Conservation (phyloP, 2,113 vertebrate genomes). For the Corynorhinus townsendii region DNA sequence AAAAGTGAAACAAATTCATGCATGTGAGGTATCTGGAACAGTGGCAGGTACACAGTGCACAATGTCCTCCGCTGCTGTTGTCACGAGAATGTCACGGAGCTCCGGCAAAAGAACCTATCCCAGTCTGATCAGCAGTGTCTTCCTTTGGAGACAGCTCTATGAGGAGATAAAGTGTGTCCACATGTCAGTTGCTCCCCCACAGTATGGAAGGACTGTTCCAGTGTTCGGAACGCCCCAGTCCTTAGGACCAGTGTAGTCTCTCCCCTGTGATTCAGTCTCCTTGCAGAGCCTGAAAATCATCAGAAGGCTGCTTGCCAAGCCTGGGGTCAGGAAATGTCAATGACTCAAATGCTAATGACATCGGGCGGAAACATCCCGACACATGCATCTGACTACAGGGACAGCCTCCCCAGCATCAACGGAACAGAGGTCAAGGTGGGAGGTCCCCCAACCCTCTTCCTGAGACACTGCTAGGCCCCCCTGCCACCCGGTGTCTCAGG, state of each 20-base stretch:
- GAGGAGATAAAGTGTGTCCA: not conserved
- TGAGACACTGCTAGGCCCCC: not conserved
- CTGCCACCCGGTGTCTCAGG: not conserved
- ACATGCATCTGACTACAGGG: not conserved
- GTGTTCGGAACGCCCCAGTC: not conserved
- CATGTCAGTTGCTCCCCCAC: not conserved
- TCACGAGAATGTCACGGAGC: not conserved
- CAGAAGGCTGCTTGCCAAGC: not conserved
- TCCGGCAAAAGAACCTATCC: not conserved
- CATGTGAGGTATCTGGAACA: not conserved
- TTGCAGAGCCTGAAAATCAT: not conserved
- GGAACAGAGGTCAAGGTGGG: too few relatives aligned
- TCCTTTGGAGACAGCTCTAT: not conserved
- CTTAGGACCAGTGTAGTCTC: not conserved
- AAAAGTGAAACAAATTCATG: not conserved
- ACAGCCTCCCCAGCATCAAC: not conserved
- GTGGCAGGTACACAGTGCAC: not conserved
- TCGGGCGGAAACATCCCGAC: not conserved
- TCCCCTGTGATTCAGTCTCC: slow-evolving; percentile 15
- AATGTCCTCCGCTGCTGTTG: not conserved
- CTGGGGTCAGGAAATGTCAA: slow-evolving; percentile 16
- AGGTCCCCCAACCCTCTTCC: not conserved
- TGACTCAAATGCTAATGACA: not conserved
- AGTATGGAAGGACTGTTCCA: not conserved
- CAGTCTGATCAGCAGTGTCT: not conserved